Evolutionary conservation across 2,888 invertebrate genomes (phyloP).

Genomic region (Penaeus monodon): DNA sequence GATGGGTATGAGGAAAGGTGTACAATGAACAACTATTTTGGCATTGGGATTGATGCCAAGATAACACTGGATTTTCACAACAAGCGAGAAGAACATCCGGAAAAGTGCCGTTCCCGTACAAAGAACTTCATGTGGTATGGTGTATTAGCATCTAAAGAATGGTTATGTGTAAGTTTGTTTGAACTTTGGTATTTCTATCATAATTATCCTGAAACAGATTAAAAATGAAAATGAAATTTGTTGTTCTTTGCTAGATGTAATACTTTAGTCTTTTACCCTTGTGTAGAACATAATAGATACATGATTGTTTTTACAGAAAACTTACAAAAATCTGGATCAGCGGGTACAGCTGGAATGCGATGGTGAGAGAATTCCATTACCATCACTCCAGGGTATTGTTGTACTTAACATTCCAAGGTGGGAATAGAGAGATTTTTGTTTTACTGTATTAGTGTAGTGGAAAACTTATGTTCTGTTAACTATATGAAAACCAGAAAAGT

Average conservation of each 20-base stretch:
- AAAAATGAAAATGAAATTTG: not conserved
- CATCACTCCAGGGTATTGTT: slow-evolving; percentile 95
- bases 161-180: slow-evolving; percentile 54
- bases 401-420: slow-evolving; percentile 94
- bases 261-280: not conserved
- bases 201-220: not conserved
- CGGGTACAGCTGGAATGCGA: slow-evolving; percentile 95
- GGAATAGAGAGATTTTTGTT: slow-evolving; percentile 28
- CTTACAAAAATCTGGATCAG: slow-evolving; percentile 95
- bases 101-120: slow-evolving; percentile 93
- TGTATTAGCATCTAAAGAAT: slow-evolving; percentile 74
- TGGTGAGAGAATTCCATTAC: slow-evolving; percentile 93
- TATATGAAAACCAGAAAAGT: no score
- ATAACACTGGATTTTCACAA: slow-evolving; percentile 97
- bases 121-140: slow-evolving; percentile 95
- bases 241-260: not conserved
- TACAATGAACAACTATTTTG: slow-evolving; percentile 99
- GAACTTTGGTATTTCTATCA: not conserved
- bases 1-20: slow-evolving; percentile 91
- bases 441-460: not conserved
- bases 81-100: slow-evolving; percentile 96
- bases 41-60: slow-evolving; percentile 97
- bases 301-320: slow-evolving; percentile 69
- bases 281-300: not conserved
- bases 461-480: not conserved